phyloP scores from a whole-genome alignment of 2,113 vertebrate genomes.

The Phylloscopus trochiloides region DNA sequence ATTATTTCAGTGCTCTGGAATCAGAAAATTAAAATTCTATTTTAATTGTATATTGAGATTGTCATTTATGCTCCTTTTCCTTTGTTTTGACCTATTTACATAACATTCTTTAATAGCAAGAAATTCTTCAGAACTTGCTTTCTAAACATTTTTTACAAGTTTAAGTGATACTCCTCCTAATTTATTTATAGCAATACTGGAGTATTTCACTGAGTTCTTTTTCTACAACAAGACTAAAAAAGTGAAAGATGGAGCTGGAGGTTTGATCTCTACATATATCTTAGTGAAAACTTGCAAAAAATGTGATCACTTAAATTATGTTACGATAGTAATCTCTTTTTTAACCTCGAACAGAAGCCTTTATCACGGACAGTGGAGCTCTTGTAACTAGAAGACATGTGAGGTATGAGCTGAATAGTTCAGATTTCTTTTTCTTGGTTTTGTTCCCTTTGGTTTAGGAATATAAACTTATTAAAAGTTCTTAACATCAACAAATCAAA shows the following conservation, averaged over 20 bases:
- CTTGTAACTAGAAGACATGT: fast-evolving
- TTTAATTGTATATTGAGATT: not conserved
- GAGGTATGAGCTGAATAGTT: not conserved
- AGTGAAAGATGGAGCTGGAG: not conserved
- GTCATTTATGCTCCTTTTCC: not conserved
- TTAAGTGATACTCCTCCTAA: not conserved
- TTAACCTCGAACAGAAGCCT: not conserved
- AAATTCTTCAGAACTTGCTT: not conserved
- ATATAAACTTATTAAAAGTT: not conserved
- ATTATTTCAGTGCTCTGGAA: not conserved
- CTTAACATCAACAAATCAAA: not conserved
- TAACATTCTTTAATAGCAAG: not conserved
- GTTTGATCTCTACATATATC: not conserved
- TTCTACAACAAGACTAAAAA: not conserved
- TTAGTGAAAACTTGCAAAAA: not conserved
- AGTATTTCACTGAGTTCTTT: not conserved
- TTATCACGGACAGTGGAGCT: not conserved
- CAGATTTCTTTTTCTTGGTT: not conserved
- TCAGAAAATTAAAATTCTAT: not conserved
- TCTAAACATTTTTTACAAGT: not conserved
- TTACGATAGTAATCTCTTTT: not conserved
- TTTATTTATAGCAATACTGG: not conserved
- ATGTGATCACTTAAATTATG: not conserved
- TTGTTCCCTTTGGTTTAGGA: not conserved
- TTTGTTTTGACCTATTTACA: not conserved